Percentiles rank a stretch among this genome's conserved stretches.
Evolutionary conservation across 2,888 invertebrate genomes (phyloP).

Genomic region (Augochlorella aurata): DNA sequence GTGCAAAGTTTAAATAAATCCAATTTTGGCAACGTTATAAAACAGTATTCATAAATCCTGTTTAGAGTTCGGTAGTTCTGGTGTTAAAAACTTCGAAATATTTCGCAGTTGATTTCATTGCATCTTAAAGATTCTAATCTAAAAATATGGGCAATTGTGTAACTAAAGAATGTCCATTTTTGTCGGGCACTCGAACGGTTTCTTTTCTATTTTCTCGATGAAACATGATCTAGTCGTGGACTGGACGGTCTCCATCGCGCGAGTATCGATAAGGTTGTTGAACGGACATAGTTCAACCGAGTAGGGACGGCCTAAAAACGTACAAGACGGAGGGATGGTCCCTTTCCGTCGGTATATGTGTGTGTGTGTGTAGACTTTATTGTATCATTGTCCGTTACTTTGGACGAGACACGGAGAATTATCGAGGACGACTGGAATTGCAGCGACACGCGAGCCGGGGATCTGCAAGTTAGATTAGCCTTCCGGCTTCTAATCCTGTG

Average conservation of each 20-base stretch:
- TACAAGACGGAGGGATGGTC: slow-evolving; percentile 44
- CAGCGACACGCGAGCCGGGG: background rate
- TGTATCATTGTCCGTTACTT: slow-evolving; percentile 17
- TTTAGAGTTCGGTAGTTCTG: no score
- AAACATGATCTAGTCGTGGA: slow-evolving; percentile 6
- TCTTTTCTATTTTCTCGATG: background rate
- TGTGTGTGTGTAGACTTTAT: slow-evolving; percentile 27
- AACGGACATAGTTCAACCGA: slow-evolving; percentile 62
- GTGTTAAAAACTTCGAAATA: background rate
- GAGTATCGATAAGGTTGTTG: slow-evolving; percentile 33
- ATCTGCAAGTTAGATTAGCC: slow-evolving; percentile 2
- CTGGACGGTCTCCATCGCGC: background rate
- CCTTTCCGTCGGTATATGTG: slow-evolving; percentile 41
- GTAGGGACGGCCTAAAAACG: slow-evolving; percentile 77
- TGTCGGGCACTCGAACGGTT: background rate
- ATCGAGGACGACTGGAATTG: slow-evolving; percentile 18
- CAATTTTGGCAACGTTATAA: no score
- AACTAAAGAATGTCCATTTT: background rate
- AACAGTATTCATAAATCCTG: no score
- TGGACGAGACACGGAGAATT: slow-evolving; percentile 5
- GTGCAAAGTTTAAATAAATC: no score
- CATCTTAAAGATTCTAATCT: background rate
- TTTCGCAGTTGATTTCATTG: background rate
- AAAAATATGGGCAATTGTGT: background rate
- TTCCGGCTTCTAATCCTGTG: background rate